Base-by-base conservation (phyloP, 2,113 vertebrate species). In the Crocuta crocuta region DNA sequence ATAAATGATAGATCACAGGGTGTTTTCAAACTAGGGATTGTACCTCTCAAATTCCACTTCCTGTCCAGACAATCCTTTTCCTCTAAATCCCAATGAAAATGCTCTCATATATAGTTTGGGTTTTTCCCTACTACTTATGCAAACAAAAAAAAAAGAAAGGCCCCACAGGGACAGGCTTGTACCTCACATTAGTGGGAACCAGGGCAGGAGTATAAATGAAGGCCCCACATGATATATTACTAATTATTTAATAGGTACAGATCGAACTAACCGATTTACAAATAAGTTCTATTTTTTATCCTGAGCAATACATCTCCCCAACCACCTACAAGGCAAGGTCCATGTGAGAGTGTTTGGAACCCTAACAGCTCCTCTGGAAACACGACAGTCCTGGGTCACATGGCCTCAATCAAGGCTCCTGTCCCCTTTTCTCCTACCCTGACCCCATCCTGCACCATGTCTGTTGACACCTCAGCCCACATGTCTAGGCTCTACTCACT, bases 121-220 rank as follows among this genome's bases (percentile, higher is more conserved):
- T 50, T 96, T 96, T 91, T 58, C 10, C 16, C 61, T 82, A 43
- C 15, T 68, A 58, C 1, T 45, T n/a, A 71, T 35, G n/a, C 26
- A 78, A 89, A 92, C 50, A 83, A 82, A 5, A 87, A 63, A 87
- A 63, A 94, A 89, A 80, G 13, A 70, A 96, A 85, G 66, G 7
- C 8, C 15, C 19, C 31, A 82, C 2, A 39, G 19, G 26, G 24
- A 82, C 24, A 86, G 10, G 19, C 24, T 33, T 88, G 50, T 8
- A 24, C 4, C 23, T 74, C 66, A 23, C 45, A 81, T n/a, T 33
- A 26, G 15, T 87, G 39, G 31, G n/a, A 91, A 86, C 53, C 0
- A 10, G n/a, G 45, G 43, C 13, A 82, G 45, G 28, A 66, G 31
- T 17, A 73, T 2, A 78, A 78, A 78, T 31, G 43, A 78, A 78